A percentile compares a stretch with the other conserved stretches of the same genome.
phyloP scores from a whole-genome alignment of 1,140 invertebrate species.

The Charaxes varanes region DNA sequence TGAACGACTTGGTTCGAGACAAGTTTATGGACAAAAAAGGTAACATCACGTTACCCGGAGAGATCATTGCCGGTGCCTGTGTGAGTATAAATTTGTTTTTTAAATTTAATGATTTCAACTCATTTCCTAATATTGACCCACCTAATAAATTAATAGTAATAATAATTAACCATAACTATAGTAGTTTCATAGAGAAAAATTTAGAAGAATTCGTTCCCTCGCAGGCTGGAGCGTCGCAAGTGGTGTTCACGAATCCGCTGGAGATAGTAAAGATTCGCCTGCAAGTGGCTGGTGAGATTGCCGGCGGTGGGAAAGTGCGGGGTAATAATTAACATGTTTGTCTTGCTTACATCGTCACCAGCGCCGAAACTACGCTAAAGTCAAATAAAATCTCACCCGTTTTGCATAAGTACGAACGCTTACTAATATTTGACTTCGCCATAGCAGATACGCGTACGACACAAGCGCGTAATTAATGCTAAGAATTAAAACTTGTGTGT shows the following conservation, averaged over 20 bases:
- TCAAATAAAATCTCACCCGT: slow-evolving; percentile 67
- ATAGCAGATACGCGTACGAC: too few relatives aligned
- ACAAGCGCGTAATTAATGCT: slow-evolving; percentile 53
- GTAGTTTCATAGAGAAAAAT: too few relatives aligned
- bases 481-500: slow-evolving; percentile 55
- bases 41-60: slow-evolving; percentile 86
- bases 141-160: not conserved
- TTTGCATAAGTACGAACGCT: slow-evolving; percentile 60
- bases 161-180: too few relatives aligned
- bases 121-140: not conserved
- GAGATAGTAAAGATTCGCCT: slow-evolving; percentile 99
- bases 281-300: slow-evolving; percentile 98
- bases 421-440: slow-evolving; percentile 45
- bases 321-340: slow-evolving; percentile 70
- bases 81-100: slow-evolving; percentile 79
- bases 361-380: slow-evolving; percentile 60
- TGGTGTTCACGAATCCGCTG: slow-evolving; percentile 98
- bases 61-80: slow-evolving; percentile 94
- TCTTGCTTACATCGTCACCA: slow-evolving; percentile 67
- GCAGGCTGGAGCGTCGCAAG: slow-evolving; percentile 92
- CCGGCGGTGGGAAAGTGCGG: slow-evolving; percentile 61
- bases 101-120: too few relatives aligned
- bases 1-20: slow-evolving; percentile 96
- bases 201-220: slow-evolving; percentile 25
- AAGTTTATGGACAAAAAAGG: slow-evolving; percentile 94